Conservation (phyloP, 92 coral and sea anemone genomes). For the Epizoanthus rinbou region DNA sequence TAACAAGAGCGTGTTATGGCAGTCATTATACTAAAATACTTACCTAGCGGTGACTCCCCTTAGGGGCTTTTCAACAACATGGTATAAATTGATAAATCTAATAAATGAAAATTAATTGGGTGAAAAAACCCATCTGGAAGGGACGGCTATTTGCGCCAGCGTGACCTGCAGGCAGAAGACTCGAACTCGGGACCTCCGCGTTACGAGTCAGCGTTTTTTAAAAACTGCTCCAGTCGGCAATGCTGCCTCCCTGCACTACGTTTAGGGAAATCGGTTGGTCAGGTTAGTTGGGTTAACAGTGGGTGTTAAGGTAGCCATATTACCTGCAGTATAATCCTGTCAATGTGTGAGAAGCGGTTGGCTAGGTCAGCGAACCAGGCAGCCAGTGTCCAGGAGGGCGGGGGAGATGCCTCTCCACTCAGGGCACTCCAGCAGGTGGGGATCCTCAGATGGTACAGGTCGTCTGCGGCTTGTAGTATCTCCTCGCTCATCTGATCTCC, state of each 20-base stretch:
- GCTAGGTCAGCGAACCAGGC: slow-evolving; percentile 93
- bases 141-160: slow-evolving; percentile 64
- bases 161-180: too few species aligned
- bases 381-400: slow-evolving; percentile 82
- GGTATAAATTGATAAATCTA: too few species aligned
- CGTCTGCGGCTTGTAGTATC: slow-evolving; percentile 82
- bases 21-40: slow-evolving; percentile 61
- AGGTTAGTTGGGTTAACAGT: slow-evolving; percentile 49
- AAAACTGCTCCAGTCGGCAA: too few species aligned
- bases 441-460: slow-evolving; percentile 83
- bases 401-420: slow-evolving; percentile 92
- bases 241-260: too few species aligned
- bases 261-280: slow-evolving; percentile 42
- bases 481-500: slow-evolving; percentile 91
- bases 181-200: too few species aligned
- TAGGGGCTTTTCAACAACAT: too few species aligned
- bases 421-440: slow-evolving; percentile 79
- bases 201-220: too few species aligned
- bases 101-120: too few species aligned
- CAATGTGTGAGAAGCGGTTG: slow-evolving; percentile 90
- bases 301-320: background rate
- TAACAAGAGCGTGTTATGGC: too few species aligned
- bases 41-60: too few species aligned
- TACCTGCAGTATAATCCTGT: slow-evolving; percentile 91
- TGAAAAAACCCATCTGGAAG: too few species aligned